Percentiles rank a stretch among this genome's conserved stretches.
Evolutionary conservation across 1,140 invertebrate species (phyloP).

Genomic region (Lepidurus apus): DNA sequence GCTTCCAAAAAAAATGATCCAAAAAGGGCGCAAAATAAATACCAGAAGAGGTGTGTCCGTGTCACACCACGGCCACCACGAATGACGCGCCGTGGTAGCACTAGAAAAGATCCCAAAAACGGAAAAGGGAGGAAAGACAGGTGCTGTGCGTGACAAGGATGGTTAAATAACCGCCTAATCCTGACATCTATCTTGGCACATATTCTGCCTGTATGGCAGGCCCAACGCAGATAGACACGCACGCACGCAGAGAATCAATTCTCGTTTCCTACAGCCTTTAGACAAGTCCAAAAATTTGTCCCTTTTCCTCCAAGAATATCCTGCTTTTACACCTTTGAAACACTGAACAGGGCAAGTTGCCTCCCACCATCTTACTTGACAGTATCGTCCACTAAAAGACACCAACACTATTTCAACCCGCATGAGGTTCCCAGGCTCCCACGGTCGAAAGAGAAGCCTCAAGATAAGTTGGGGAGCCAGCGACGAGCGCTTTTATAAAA

Average conservation of each 20-base stretch:
- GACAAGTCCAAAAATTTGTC: neutral
- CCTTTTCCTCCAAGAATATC: neutral
- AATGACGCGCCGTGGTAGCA: neutral
- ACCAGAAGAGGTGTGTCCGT: neutral
- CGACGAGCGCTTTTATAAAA: no score
- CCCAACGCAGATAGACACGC: neutral
- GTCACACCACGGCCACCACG: constrained; percentile 12
- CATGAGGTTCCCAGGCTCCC: no score
- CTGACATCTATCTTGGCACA: constrained; percentile 18
- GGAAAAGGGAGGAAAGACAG: neutral
- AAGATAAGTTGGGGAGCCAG: no score
- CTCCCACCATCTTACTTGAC: no score
- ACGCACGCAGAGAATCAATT: neutral
- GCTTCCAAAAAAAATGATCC: neutral
- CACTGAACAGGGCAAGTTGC: neutral
- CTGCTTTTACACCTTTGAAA: neutral
- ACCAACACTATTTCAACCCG: no score
- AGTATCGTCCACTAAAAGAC: no score
- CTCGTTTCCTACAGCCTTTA: neutral
- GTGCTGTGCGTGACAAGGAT: constrained; percentile 8
- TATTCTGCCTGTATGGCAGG: neutral
- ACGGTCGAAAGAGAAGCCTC: no score
- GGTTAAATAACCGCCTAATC: constrained; percentile 12
- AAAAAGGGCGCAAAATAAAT: neutral
- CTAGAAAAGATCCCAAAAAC: neutral